A percentile compares a stretch with the other conserved stretches of the same genome.
Evolutionary conservation across 2,113 vertebrate species (phyloP).

Genomic region (Laticauda colubrina): DNA sequence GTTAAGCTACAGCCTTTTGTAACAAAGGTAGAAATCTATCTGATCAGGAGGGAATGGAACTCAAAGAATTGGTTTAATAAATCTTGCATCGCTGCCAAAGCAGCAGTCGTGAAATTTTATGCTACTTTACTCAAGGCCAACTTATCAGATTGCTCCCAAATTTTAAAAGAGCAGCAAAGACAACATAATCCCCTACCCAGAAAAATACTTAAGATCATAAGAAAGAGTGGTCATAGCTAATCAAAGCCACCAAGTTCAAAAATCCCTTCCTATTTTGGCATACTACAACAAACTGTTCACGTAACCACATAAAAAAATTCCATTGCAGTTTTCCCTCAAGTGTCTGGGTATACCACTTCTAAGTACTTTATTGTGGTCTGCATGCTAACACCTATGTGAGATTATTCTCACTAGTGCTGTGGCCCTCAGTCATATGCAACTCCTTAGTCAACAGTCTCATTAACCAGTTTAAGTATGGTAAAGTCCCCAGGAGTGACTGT

Average conservation of each 20-base stretch:
- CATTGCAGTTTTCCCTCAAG: neutral
- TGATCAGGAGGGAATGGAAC: neutral
- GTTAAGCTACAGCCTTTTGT: neutral
- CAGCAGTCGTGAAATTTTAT: neutral
- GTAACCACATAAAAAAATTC: neutral
- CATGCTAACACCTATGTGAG: neutral
- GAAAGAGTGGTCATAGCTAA: neutral
- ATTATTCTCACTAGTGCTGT: neutral
- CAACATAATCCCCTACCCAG: neutral
- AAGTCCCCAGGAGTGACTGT: no score
- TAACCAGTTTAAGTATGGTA: no score
- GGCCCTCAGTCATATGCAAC: neutral
- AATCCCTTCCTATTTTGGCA: neutral
- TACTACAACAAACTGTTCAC: neutral
- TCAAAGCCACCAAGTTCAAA: neutral
- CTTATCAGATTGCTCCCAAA: neutral
- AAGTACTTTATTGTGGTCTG: neutral
- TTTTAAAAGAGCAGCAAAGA: neutral
- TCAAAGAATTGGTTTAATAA: neutral
- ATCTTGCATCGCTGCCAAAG: neutral
- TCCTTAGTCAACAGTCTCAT: neutral
- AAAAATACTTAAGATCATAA: neutral
- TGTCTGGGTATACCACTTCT: neutral
- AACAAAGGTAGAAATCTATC: neutral
- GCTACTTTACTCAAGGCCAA: neutral